A percentile compares a stretch with the other conserved stretches of the same genome.
Conservation (phyloP, 2,888 invertebrate species). For the Metacarcinus magister region DNA sequence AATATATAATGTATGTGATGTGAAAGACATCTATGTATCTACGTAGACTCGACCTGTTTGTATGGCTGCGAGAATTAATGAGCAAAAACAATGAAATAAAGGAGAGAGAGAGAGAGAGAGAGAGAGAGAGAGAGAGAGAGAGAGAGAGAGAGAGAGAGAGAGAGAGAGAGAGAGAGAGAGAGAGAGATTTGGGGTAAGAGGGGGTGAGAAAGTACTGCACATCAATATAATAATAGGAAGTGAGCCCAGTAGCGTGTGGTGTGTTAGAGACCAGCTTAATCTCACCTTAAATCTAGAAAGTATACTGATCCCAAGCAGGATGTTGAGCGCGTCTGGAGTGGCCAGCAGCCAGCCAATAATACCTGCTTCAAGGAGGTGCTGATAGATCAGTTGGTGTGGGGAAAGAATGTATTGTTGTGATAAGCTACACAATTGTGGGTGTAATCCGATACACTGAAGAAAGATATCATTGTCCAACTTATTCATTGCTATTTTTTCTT, state of each 20-base stretch:
- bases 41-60: too few relatives aligned
- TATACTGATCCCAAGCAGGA: background rate
- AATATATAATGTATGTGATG: too few relatives aligned
- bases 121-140: background rate
- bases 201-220: background rate
- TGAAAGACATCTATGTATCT: too few relatives aligned
- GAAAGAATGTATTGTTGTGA: background rate
- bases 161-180: conserved; percentile 26
- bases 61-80: background rate
- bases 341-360: background rate
- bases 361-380: background rate
- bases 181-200: background rate
- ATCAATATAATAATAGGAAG: background rate
- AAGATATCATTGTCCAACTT: too few relatives aligned
- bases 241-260: background rate
- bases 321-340: background rate
- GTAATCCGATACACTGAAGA: background rate
- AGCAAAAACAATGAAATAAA: background rate
- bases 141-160: background rate
- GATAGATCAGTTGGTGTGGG: background rate
- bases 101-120: background rate
- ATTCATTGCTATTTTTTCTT: too few relatives aligned
- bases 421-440: background rate
- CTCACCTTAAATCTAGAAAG: background rate
- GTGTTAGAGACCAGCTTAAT: background rate